Conservation (phyloP, 2,888 invertebrate genomes). For the Chymomyza caudatula region DNA sequence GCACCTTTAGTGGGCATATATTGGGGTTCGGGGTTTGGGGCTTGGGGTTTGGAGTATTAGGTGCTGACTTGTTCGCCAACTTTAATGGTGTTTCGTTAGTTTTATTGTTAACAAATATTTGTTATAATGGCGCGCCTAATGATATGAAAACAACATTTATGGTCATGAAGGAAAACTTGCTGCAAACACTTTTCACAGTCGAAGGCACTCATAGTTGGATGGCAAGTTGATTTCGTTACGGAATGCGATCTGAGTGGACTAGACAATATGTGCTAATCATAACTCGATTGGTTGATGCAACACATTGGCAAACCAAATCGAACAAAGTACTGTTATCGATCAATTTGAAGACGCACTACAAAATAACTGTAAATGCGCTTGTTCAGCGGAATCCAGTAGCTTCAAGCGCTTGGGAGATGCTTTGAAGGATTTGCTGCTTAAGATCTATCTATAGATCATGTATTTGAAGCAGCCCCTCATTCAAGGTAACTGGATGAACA, state of each 20-base stretch:
- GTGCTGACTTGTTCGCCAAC: conserved; percentile 5
- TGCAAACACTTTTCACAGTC: not conserved
- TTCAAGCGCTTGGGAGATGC: too few relatives aligned
- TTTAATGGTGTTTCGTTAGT: conserved; percentile 60
- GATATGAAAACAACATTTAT: conserved; percentile 20
- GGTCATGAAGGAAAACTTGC: not conserved
- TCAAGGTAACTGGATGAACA: too few relatives aligned
- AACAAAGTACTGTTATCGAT: too few relatives aligned
- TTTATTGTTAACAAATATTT: conserved; percentile 68
- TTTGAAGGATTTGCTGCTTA: too few relatives aligned
- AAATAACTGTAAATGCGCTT: too few relatives aligned
- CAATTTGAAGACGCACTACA: too few relatives aligned
- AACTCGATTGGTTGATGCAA: not conserved
- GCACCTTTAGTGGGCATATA: not conserved
- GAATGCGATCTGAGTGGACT: not conserved
- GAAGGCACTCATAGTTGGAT: not conserved
- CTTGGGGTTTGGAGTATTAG: not conserved
- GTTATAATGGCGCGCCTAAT: conserved; percentile 68
- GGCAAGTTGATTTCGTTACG: not conserved
- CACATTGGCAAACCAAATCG: not conserved
- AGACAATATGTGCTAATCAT: not conserved
- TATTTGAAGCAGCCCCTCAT: too few relatives aligned
- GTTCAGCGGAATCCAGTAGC: too few relatives aligned
- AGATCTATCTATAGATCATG: too few relatives aligned
- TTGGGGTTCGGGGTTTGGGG: conserved; percentile 8